Percentiles rank a stretch among this genome's conserved stretches.
Evolutionary conservation across 2,113 vertebrate species (phyloP).

Genomic region (Pandion haliaetus): DNA sequence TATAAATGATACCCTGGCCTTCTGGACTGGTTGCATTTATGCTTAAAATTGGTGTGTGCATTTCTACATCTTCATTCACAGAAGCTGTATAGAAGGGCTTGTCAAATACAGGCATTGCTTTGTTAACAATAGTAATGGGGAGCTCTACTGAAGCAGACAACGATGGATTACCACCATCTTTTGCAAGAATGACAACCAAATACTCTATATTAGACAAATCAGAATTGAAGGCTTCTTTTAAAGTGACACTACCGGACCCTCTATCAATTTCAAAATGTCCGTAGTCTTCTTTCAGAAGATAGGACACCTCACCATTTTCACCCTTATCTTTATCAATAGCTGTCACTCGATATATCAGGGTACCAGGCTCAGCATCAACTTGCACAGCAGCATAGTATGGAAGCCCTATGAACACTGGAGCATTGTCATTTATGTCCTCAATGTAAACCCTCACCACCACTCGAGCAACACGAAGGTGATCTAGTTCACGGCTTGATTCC

Average conservation of each 20-base stretch:
- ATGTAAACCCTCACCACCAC: constrained; percentile 90
- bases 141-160: constrained; percentile 86
- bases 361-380: constrained; percentile 90
- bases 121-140: constrained; percentile 95
- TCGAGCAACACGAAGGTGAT: constrained; percentile 87
- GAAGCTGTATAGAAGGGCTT: constrained; percentile 91
- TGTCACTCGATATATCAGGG: constrained; percentile 87
- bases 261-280: constrained; percentile 95
- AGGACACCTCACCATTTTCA: constrained; percentile 91
- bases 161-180: constrained; percentile 87
- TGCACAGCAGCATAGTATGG: constrained; percentile 97
- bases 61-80: constrained; percentile 86
- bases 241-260: constrained; percentile 81
- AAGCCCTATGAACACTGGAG: constrained; percentile 90
- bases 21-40: constrained; percentile 96
- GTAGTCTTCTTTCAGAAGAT: constrained; percentile 86
- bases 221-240: constrained; percentile 90
- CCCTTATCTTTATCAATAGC: constrained; percentile 91
- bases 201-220: constrained; percentile 95
- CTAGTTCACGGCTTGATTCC: constrained; percentile 90
- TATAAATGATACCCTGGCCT: constrained; percentile 94
- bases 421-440: constrained; percentile 94
- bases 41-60: constrained; percentile 88
- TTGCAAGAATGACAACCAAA: constrained; percentile 85
- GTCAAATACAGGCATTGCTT: constrained; percentile 97